phyloP scores from a whole-genome alignment of 2,888 invertebrate genomes.

The Ophion costatus region DNA sequence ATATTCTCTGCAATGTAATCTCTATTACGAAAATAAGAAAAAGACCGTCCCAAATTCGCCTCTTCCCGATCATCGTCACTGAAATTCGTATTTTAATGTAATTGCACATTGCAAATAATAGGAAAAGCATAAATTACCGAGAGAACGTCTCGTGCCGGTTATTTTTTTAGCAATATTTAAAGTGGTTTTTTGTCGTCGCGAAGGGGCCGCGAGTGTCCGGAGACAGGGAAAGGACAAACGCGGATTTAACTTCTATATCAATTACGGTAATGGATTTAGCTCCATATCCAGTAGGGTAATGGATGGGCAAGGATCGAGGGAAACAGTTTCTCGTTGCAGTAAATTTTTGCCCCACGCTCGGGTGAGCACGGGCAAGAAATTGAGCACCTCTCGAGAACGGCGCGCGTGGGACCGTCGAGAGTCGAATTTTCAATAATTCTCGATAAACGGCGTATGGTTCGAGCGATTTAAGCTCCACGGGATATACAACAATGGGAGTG shows the following conservation, averaged over 20 bases:
- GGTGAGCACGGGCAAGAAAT: background rate
- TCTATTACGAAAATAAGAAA: background rate
- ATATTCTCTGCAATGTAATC: background rate
- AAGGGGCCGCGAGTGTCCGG: background rate
- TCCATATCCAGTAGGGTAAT: slow-evolving; percentile 7
- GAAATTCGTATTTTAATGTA: background rate
- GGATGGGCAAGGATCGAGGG: slow-evolving; percentile 26
- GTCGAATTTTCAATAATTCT: slow-evolving; percentile 64
- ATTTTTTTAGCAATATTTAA: background rate
- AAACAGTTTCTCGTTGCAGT: background rate
- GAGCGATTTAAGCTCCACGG: background rate
- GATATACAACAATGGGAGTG: slow-evolving; percentile 19
- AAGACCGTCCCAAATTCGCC: background rate
- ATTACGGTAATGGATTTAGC: background rate
- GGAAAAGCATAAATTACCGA: background rate
- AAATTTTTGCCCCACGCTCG: background rate
- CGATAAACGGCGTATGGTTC: slow-evolving; percentile 30
- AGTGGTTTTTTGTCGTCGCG: background rate
- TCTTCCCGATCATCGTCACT: background rate
- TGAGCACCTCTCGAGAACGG: background rate
- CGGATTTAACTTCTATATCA: background rate
- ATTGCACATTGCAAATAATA: background rate
- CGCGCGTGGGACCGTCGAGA: slow-evolving; percentile 37
- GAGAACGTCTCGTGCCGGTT: background rate
- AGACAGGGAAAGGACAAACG: background rate